phyloP scores from a whole-genome alignment of 2,888 invertebrate genomes.

The Tenthredo livida region DNA sequence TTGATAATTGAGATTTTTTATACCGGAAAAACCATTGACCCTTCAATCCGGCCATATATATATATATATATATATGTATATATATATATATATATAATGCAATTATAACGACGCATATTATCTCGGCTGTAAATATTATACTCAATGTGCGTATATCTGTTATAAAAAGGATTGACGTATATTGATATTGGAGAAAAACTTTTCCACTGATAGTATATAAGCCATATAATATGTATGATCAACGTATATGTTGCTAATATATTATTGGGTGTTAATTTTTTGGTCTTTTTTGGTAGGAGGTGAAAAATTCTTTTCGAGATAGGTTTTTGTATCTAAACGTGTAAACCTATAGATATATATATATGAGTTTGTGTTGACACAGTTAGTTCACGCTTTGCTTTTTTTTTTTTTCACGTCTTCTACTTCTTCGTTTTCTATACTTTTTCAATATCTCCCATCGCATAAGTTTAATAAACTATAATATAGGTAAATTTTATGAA shows the following conservation, averaged over 20 bases:
- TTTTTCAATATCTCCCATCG: background rate
- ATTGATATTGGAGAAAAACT: background rate
- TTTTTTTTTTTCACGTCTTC: background rate
- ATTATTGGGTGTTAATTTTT: slow-evolving; percentile 14
- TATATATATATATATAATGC: background rate
- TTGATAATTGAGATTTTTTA: background rate
- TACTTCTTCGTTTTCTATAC: no score
- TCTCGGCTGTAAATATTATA: background rate
- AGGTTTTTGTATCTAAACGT: background rate
- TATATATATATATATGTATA: background rate
- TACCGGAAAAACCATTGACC: background rate
- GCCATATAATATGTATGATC: background rate
- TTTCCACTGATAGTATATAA: background rate
- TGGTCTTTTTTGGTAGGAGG: background rate
- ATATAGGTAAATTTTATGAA: background rate
- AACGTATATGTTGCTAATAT: background rate
- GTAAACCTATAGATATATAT: background rate
- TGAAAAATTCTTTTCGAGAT: background rate
- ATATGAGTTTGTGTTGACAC: slow-evolving; percentile 9
- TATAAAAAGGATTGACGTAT: slow-evolving; percentile 17
- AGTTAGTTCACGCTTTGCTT: slow-evolving; percentile 3
- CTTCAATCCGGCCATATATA: background rate
- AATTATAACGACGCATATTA: slow-evolving; percentile 19
- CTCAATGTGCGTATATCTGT: background rate
- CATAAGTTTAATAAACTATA: background rate